Conservation (phyloP, 1,140 invertebrate genomes). For the Thalassaphorura encarpata region DNA sequence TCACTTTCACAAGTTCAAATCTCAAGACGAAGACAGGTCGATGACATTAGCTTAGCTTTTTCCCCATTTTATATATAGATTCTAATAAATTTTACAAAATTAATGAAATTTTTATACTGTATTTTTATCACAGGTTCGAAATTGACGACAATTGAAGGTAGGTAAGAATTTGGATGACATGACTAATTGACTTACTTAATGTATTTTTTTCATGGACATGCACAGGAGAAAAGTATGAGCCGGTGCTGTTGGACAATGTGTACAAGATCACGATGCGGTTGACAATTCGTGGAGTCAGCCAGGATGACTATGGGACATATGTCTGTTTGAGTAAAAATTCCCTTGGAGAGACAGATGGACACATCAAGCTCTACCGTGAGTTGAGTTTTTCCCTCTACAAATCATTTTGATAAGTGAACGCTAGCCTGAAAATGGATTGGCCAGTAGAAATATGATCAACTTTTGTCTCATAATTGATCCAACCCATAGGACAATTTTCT, state of each 20-base stretch:
- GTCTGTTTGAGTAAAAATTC: slow-evolving; percentile 87
- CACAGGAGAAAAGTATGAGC: slow-evolving; percentile 78
- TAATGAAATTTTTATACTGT: no score
- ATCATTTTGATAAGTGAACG: neutral
- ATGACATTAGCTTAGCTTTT: no score
- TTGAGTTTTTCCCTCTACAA: neutral
- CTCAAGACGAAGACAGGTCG: no score
- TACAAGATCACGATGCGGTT: slow-evolving; percentile 80
- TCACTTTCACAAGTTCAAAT: no score
- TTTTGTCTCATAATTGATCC: neutral
- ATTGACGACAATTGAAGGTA: no score
- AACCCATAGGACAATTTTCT: neutral
- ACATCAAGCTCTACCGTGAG: slow-evolving; percentile 84
- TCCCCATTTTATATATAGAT: no score
- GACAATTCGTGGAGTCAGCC: slow-evolving; percentile 60
- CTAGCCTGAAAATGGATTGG: neutral
- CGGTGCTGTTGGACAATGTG: slow-evolving; percentile 57
- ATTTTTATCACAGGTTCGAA: no score
- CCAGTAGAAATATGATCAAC: neutral
- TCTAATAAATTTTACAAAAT: no score
- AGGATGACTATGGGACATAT: slow-evolving; percentile 66
- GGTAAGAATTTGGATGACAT: no score
- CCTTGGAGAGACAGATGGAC: slow-evolving; percentile 80
- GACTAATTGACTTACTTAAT: no score
- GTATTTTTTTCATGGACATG: no score